Evolutionary conservation across 2,888 invertebrate genomes (phyloP).

Genomic region (Lasius fuliginosus): DNA sequence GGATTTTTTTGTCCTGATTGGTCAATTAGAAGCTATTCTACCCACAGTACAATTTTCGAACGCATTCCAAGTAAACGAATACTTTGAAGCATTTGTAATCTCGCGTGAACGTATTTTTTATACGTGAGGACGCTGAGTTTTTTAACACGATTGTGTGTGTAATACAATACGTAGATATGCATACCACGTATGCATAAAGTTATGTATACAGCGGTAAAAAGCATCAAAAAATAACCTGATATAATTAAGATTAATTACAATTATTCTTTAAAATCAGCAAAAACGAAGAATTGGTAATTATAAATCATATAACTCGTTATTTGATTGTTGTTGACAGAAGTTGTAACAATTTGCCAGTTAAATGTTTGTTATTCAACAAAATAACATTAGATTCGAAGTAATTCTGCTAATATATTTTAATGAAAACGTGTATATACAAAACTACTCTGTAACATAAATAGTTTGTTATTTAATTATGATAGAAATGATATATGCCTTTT

Average conservation of each 20-base stretch:
- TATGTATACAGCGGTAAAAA: background rate
- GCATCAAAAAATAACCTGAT: background rate
- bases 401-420: background rate
- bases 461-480: background rate
- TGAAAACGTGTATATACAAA: background rate
- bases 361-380: background rate
- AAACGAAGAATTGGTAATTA: background rate
- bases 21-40: too few species aligned
- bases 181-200: background rate
- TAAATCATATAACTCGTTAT: background rate
- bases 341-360: slow-evolving; percentile 1
- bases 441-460: background rate
- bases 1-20: too few species aligned
- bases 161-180: background rate
- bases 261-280: background rate
- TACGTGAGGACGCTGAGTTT: background rate
- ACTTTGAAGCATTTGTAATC: background rate
- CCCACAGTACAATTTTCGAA: too few species aligned
- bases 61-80: background rate
- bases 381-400: background rate
- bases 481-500: background rate
- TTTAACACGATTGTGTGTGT: background rate
- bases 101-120: background rate
- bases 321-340: background rate
- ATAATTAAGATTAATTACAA: background rate